A percentile compares a stretch with the other conserved stretches of the same genome.
phyloP scores from a whole-genome alignment of 2,797 vertebrate genomes.

The Artibeus jamaicensis region DNA sequence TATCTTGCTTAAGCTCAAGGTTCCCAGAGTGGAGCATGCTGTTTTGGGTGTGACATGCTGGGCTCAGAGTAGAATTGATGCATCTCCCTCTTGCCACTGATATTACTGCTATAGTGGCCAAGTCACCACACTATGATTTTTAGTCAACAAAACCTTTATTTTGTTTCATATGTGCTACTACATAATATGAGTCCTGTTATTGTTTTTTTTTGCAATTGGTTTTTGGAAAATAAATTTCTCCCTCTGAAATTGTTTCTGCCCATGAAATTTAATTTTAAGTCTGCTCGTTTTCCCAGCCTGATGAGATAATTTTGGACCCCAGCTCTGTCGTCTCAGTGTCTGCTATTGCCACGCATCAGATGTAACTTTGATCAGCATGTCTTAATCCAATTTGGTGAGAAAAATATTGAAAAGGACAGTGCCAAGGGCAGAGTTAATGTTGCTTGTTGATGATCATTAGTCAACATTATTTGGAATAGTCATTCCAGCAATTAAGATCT shows the following conservation, averaged over 20 bases:
- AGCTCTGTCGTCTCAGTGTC: slow-evolving; percentile 24
- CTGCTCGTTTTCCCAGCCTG: slow-evolving; percentile 35
- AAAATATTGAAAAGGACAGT: slow-evolving; percentile 61
- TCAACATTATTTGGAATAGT: slow-evolving; percentile 45
- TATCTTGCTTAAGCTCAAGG: neutral
- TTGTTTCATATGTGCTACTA: neutral
- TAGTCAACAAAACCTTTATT: neutral
- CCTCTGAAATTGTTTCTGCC: slow-evolving; percentile 19
- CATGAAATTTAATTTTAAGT: slow-evolving; percentile 53
- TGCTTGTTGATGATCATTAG: slow-evolving; percentile 43
- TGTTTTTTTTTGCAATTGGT: neutral
- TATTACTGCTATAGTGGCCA: neutral
- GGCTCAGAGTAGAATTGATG: neutral
- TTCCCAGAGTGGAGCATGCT: neutral
- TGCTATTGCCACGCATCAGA: slow-evolving; percentile 41
- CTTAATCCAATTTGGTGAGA: slow-evolving; percentile 56
- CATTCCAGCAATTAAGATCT: slow-evolving; percentile 25
- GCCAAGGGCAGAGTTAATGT: slow-evolving; percentile 47
- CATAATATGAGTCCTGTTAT: neutral
- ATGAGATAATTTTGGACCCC: slow-evolving; percentile 49
- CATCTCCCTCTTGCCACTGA: neutral
- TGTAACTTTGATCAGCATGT: slow-evolving; percentile 52
- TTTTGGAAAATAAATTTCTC: slow-evolving; percentile 29
- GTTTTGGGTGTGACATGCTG: neutral
- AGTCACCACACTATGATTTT: neutral